Evolutionary conservation across 1,140 invertebrate species (phyloP), one percentile per base, ranked within the genome.

Genomic region (Sycophaga agraensis): DNA sequence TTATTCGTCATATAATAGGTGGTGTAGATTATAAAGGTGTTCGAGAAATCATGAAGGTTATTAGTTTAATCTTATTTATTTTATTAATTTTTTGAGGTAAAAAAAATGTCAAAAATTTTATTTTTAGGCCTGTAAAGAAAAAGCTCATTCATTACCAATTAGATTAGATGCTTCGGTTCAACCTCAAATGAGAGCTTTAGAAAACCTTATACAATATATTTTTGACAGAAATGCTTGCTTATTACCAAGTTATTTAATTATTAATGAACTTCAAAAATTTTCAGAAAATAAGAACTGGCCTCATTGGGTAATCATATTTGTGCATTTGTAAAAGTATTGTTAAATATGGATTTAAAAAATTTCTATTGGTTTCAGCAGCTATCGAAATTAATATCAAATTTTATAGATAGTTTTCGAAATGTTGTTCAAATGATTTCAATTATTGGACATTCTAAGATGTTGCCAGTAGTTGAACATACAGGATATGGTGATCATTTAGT

Each of bases 11-110:
- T 71, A 90, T 97, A 59, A 91, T 98, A 72, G 87, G 88, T 35
- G 89, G 91, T 59, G 95, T 97, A 11, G 93, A 97, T 77, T 98
- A 98, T 74, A 98, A 98, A 83, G 94, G 92, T 45, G 92, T 95
- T 1, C 80, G 93, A 67, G 92, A 93, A 83, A 91, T 95, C 37
- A 92, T 95, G 91, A 94, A 94, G 83, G 90, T 90, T 82, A 64
- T 64, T 49, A 35, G 0, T 28, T 39, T 14, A 42, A 24, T 58
- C 0, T 59, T 66, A 42, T 66, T 65, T 55, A 64, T 73, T 77
- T 84, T 50, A 56, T 89, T 86, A 9, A 35, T 34, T 35, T 45
- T 43, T 42, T 43, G 22, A 39, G 24, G 24, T 42, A 24, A 7
- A 51, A 48, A 34, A 4, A 51, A 49, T 59, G 46, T 17, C 51